These are phyloP conservation scores for Prunella fulvescens DNA, from an alignment of 2,113 vertebrate species.

Conservation along the genomic window DNA sequence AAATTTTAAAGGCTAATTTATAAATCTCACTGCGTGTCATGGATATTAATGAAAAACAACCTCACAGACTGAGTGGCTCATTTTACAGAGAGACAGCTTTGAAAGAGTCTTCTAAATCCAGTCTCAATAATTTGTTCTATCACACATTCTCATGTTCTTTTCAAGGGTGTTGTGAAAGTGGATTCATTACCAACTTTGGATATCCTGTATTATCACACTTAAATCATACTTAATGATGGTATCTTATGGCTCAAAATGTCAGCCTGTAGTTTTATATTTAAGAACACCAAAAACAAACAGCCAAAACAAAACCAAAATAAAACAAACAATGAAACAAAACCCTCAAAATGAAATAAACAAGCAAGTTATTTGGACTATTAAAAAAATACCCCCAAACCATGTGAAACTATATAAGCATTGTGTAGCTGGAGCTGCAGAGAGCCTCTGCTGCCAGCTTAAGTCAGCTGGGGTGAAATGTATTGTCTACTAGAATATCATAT, in stretches of 20 bases:
- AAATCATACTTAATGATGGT: background rate
- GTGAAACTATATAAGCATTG: background rate
- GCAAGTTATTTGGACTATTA: background rate
- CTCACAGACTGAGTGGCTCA: background rate
- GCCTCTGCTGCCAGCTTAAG: background rate
- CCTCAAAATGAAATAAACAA: background rate
- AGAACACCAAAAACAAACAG: background rate
- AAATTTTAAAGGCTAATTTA: background rate
- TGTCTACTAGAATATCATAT: background rate
- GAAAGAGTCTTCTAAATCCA: background rate
- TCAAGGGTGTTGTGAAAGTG: background rate
- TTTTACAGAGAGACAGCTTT: background rate
- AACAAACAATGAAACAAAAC: fast-evolving
- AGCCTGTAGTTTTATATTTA: background rate
- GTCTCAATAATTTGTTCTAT: background rate
- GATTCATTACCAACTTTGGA: background rate
- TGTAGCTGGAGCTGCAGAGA: background rate
- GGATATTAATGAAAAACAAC: background rate
- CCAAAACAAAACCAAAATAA: background rate
- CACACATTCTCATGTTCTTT: background rate
- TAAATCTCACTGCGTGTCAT: background rate
- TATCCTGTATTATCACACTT: background rate
- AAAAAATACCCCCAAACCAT: background rate
- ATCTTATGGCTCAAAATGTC: background rate
- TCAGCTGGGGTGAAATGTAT: background rate